Evolutionary conservation across 2,113 vertebrate genomes (phyloP).

Genomic region (Pollachius pollachius): DNA sequence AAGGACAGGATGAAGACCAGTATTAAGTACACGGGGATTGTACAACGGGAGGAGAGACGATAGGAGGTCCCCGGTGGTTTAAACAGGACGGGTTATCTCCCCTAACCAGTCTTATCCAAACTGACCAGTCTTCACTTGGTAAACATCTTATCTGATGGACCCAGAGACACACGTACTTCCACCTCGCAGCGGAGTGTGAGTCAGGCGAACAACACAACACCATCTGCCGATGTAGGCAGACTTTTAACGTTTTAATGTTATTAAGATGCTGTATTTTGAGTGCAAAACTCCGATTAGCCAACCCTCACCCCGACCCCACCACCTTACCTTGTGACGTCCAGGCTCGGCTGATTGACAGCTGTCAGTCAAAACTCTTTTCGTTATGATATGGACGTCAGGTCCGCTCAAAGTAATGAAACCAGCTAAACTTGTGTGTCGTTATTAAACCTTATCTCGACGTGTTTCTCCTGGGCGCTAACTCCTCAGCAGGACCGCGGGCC

Average conservation of each 20-base stretch:
- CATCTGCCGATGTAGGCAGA: no score
- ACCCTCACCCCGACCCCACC: neutral
- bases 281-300: neutral
- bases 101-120: no score
- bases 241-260: neutral
- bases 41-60: neutral
- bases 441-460: neutral
- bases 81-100: no score
- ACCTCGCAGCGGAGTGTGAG: no score
- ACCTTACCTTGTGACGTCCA: conserved; percentile 50
- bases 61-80: neutral
- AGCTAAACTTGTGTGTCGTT: neutral
- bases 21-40: no score
- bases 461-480: conserved; percentile 23
- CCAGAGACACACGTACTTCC: no score
- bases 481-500: conserved; percentile 34
- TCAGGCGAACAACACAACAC: no score
- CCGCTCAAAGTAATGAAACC: neutral
- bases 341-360: conserved; percentile 40
- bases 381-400: neutral
- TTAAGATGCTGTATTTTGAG: no score
- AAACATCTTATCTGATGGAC: no score
- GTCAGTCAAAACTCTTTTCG: conserved; percentile 22
- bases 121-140: no score
- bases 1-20: neutral